Base-by-base conservation (phyloP, 1,140 invertebrate genomes). In the Melitaea cinxia region DNA sequence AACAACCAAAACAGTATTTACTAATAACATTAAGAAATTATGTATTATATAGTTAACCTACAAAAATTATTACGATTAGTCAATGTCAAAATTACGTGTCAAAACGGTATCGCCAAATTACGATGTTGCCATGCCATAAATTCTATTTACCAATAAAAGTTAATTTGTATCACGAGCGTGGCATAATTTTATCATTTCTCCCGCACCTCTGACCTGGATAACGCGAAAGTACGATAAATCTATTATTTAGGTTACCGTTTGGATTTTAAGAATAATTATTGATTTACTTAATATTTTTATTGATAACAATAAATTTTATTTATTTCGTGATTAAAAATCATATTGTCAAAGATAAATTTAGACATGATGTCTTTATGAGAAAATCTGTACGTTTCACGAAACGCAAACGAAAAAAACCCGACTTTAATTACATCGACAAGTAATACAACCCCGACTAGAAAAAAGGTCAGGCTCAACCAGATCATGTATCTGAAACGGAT, bases 91-190 rank as follows among this genome's bases (percentile, higher is more conserved):
- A 56, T 61, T 21, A 21, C 58, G 28, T 19, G 24, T 7, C 12
- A 42, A 54, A 45, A 53, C 28, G 21, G 17, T 37, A 33, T 24
- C 42, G 30, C 33, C 56, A 15, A 33, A 55, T 56, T 47, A 63
- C 53, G 45, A 39, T 50, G 33, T 56, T 56, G 53, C 35, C 60
- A 63, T 26, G 33, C 35, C 70, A 75, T 75, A 70, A 77, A 74
- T 77, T 68, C 35, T 33, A 33, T 21, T 67, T 63, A 61, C 64
- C 75, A 64, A 77, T 74, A 72, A 77, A 77, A 62, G 45, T 70
- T 65, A 58, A 70, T 68, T 71, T 63, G 57, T 62, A 37, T 57
- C 63, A 28, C 19, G 37, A 47, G 55, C 33, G 52, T 66, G 59
- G 57, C 62, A 68, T 68, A 71, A 73, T 71, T 73, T 62, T 59